A percentile compares a stretch with the other conserved stretches of the same genome.
Evolutionary conservation across 2,888 invertebrate genomes (phyloP).

Genomic region (Drosophila acutilabella): DNA sequence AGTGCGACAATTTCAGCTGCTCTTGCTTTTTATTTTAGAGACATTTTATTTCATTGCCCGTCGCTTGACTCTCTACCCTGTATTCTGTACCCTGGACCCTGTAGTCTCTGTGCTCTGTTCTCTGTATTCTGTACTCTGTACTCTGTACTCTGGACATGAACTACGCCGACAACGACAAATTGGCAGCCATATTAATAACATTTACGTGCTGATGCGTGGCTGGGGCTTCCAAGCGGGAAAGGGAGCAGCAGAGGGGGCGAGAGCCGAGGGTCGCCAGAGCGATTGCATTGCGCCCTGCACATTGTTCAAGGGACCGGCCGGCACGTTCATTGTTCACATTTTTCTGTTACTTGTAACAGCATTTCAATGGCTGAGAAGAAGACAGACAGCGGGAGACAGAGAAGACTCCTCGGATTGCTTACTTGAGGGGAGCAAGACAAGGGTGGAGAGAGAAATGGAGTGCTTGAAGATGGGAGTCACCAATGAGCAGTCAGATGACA

Average conservation of each 20-base stretch:
- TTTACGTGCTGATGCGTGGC: constrained; percentile 56
- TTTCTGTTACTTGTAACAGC: constrained; percentile 76
- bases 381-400: background rate
- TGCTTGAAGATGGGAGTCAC: constrained; percentile 2
- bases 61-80: constrained; percentile 5
- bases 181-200: constrained; percentile 81
- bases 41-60: constrained; percentile 67
- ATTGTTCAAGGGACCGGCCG: constrained; percentile 59
- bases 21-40: constrained; percentile 74
- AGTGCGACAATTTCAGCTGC: constrained; percentile 77
- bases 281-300: constrained; percentile 45
- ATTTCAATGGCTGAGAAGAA: constrained; percentile 67
- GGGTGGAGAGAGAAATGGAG: background rate
- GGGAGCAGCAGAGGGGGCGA: background rate
- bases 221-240: background rate
- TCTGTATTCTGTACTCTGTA: constrained; percentile 13
- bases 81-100: background rate
- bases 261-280: constrained; percentile 18
- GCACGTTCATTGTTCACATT: constrained; percentile 70
- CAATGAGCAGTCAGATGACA: constrained; percentile 57
- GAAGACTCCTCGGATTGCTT: constrained; percentile 59
- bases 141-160: constrained; percentile 13
- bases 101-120: no score
- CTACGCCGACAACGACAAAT: constrained; percentile 64
- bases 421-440: constrained; percentile 18